Evolutionary conservation across 2,888 invertebrate species (phyloP).

Genomic region (Osmoderma eremita): DNA sequence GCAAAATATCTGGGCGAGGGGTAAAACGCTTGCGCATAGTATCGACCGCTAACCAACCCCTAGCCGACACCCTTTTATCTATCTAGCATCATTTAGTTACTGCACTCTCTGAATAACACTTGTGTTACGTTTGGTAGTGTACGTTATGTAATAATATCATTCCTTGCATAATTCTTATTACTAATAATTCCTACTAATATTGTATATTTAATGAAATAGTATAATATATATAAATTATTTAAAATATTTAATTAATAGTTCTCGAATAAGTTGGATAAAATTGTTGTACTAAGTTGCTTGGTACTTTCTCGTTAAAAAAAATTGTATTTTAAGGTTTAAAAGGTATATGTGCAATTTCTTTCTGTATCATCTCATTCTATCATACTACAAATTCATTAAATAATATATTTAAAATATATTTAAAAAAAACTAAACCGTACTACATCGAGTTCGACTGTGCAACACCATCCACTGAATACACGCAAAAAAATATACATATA

Average conservation of each 20-base stretch:
- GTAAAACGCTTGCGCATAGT: conserved; percentile 60
- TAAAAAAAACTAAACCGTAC: not conserved
- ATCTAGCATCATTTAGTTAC: conserved; percentile 71
- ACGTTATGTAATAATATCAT: conserved; percentile 68
- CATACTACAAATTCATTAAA: too few relatives aligned
- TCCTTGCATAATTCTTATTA: conserved; percentile 66
- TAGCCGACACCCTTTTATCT: conserved; percentile 67
- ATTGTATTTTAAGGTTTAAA: conserved; percentile 57
- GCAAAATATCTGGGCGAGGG: conserved; percentile 54
- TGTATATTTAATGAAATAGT: conserved; percentile 65
- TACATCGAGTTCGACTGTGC: conserved; percentile 16
- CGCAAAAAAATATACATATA: not conserved
- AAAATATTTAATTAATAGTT: conserved; percentile 59
- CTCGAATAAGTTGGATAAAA: conserved; percentile 56
- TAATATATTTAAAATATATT: too few relatives aligned
- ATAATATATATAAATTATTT: conserved; percentile 62
- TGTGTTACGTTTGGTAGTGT: conserved; percentile 72
- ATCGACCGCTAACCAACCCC: conserved; percentile 63
- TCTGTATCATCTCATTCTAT: conserved; percentile 15
- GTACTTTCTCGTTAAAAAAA: conserved; percentile 61
- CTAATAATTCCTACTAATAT: conserved; percentile 65
- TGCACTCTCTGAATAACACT: conserved; percentile 72
- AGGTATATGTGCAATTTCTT: conserved; percentile 39
- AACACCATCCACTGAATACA: conserved; percentile 18
- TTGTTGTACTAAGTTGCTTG: conserved; percentile 63